Base-by-base conservation (phyloP, 2,888 invertebrate species). In the Cancer borealis region DNA sequence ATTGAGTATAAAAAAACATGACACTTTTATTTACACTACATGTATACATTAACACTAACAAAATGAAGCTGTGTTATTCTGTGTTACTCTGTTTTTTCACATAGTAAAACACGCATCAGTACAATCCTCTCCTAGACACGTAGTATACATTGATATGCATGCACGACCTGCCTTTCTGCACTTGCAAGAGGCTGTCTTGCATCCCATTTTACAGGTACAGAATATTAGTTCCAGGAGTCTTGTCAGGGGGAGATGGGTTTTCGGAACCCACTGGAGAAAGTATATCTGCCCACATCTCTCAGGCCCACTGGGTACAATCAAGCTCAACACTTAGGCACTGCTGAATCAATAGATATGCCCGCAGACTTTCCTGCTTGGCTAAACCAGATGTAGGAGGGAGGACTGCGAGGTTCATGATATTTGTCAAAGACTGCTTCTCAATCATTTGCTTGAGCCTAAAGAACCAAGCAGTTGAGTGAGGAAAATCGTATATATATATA, bases 61-160 rank as follows among this genome's bases (percentile, higher is more conserved):
- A 39, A 88, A 39, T 0, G 21, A 88, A 39, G 45, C 30, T 39
- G 26, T 39, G 26, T 39, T 30, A 88, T 6, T 39, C 30, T 12
- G 26, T 39, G 0, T n/a, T n/a, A n/a, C n/a, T 8, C n/a, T 8
- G 6, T 88, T 30, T 88, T 8, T 8, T 30, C 39, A 88, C 39
- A 88, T 88, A 88, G 8, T 8, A 49, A 8, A 49, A 10, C 49
- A 49, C 6, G 49, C 49, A 49, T 12, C 14, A 54, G 54, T 54
- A 54, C 3, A 54, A 14, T 54, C 54, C 54, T 54, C 54, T 54
- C 54, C 54, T 54, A 54, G 3, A 54, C 3, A 54, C 14, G 12
- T 54, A 54, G 54, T 88, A 88, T 30, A 88, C 45, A 88, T 88
- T 39, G 12, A 30, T 88, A 30, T 88, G 45, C 45, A 88, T 88